Evolutionary conservation across 2,113 vertebrate genomes (phyloP).

Genomic region (Stictonetta naevosa): DNA sequence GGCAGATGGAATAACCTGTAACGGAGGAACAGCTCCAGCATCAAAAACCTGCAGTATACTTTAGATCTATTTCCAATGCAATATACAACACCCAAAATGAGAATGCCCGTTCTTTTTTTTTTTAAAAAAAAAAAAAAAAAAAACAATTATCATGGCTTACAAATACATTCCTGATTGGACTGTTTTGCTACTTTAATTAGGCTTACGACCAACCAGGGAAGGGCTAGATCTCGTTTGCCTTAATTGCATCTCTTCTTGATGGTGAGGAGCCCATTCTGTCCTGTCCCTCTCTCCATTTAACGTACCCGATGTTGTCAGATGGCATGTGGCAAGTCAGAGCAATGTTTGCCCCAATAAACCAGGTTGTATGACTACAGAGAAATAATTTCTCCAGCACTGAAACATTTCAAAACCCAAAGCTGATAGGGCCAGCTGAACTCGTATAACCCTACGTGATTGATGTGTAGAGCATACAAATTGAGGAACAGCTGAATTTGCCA

Average conservation of each 20-base stretch:
- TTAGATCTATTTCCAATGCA: background rate
- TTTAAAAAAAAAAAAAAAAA: background rate
- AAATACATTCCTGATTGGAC: background rate
- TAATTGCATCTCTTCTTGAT: constrained; percentile 33
- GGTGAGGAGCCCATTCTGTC: background rate
- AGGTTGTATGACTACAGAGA: background rate
- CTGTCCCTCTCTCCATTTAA: background rate
- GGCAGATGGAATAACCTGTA: constrained; percentile 69
- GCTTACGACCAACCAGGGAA: constrained; percentile 19
- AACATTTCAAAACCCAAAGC: background rate
- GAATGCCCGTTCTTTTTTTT: background rate
- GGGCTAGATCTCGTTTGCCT: constrained; percentile 60
- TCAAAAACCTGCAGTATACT: constrained; percentile 79
- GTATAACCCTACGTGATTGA: background rate
- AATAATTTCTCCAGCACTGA: background rate
- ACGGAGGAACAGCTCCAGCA: constrained; percentile 68
- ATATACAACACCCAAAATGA: background rate
- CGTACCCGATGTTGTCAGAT: background rate
- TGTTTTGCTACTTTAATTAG: constrained; percentile 12
- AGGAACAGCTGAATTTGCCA: background rate
- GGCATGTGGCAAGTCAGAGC: background rate
- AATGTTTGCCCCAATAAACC: background rate
- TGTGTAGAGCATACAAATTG: background rate
- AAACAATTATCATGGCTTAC: background rate
- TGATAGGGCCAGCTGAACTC: background rate